Evolutionary conservation across 2,888 invertebrate species (phyloP).

Genomic region (Standfussiana lucernea): DNA sequence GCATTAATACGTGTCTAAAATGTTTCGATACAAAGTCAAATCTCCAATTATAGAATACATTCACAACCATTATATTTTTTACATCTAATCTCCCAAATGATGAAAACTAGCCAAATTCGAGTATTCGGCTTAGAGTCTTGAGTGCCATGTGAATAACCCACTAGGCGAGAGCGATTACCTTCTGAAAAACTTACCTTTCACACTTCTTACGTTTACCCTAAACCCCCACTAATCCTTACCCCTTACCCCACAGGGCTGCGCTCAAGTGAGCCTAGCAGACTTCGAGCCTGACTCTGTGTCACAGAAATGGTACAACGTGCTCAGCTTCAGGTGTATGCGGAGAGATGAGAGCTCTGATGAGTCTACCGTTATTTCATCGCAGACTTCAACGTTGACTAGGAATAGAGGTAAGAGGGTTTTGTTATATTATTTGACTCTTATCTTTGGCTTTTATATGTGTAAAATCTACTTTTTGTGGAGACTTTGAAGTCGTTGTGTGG

Average conservation of each 20-base stretch:
- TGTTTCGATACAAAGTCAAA: too few species aligned
- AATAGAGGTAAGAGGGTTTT: conserved; percentile 92
- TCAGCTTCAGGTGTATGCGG: conserved; percentile 91
- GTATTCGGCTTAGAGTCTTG: conserved; percentile 86
- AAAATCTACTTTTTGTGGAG: too few species aligned
- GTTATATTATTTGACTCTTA: background rate
- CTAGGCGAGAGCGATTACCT: conserved; percentile 88
- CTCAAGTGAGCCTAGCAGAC: conserved; percentile 98
- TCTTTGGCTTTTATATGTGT: too few species aligned
- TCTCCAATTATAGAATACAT: too few species aligned
- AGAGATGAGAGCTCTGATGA: conserved; percentile 99
- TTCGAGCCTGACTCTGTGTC: conserved; percentile 96
- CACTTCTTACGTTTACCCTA: background rate
- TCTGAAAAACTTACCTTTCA: conserved; percentile 68
- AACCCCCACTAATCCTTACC: background rate
- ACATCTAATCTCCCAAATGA: conserved; percentile 72
- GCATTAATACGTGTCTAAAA: too few species aligned
- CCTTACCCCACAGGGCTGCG: conserved; percentile 93
- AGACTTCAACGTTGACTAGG: conserved; percentile 98
- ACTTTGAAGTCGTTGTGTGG: background rate
- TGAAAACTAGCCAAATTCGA: conserved; percentile 90
- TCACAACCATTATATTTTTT: background rate
- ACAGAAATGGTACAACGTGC: conserved; percentile 98
- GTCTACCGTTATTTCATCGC: conserved; percentile 98
- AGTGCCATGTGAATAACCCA: conserved; percentile 87